phyloP scores from a whole-genome alignment of 2,888 invertebrate species.

The Brachyptera risi region DNA sequence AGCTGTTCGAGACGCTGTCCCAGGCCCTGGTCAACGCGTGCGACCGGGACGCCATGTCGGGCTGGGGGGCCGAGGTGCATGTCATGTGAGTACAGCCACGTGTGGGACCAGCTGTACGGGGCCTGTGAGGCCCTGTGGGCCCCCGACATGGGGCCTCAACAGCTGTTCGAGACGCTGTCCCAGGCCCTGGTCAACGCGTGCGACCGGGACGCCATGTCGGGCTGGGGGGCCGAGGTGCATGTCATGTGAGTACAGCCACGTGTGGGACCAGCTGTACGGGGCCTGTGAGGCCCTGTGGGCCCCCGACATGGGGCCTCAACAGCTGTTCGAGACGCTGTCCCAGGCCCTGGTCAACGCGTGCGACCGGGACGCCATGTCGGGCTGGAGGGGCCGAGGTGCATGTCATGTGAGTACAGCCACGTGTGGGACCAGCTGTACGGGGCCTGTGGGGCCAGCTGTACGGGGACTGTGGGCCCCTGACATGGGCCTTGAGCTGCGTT shows the following conservation, averaged over 20 bases:
- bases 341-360: background rate
- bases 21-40: background rate
- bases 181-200: background rate
- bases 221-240: background rate
- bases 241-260: background rate
- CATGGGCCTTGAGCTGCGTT: background rate
- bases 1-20: background rate
- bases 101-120: background rate
- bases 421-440: too few relatives aligned
- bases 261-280: too few relatives aligned
- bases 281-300: background rate
- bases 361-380: background rate
- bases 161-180: background rate
- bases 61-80: background rate
- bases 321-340: background rate
- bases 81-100: background rate
- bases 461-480: background rate
- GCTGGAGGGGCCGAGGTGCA: background rate
- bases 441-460: too few relatives aligned
- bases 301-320: background rate
- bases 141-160: background rate
- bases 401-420: background rate
- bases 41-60: background rate
- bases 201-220: background rate
- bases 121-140: background rate